phyloP scores from a whole-genome alignment of 1,140 invertebrate species.

The Drosophila quadrilineata region DNA sequence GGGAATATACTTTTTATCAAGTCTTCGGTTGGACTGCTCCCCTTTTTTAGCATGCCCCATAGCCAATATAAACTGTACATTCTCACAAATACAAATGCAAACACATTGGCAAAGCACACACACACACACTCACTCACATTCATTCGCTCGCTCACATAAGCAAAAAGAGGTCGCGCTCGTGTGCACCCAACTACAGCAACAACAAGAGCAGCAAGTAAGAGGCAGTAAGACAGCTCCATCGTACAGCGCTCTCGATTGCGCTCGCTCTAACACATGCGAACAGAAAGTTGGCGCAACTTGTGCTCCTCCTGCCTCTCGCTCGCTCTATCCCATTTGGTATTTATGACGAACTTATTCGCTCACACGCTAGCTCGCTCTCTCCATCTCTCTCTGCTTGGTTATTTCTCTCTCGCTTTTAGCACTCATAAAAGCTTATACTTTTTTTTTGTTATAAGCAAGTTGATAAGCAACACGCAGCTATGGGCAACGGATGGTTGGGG shows the following conservation, averaged over 20 bases:
- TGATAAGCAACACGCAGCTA: slow-evolving; percentile 40
- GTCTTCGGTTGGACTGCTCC: slow-evolving; percentile 13
- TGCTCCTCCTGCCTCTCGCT: slow-evolving; percentile 9
- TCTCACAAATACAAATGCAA: slow-evolving; percentile 7
- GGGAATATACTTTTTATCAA: slow-evolving; percentile 1
- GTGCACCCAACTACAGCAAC: slow-evolving; percentile 58
- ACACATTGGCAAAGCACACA: not conserved
- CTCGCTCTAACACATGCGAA: slow-evolving; percentile 71
- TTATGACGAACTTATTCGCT: slow-evolving; percentile 30
- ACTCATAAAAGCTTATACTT: slow-evolving; percentile 41
- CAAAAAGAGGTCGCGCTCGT: slow-evolving; percentile 76
- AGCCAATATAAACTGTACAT: slow-evolving; percentile 60
- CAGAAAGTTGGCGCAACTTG: slow-evolving; percentile 68
- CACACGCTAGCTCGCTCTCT: slow-evolving; percentile 40
- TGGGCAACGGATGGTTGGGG: not conserved
- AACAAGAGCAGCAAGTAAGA: slow-evolving; percentile 38
- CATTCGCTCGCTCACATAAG: slow-evolving; percentile 16
- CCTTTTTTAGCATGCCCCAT: slow-evolving; percentile 24
- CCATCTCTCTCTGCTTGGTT: slow-evolving; percentile 24
- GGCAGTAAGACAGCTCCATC: slow-evolving; percentile 39
- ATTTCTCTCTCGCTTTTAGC: slow-evolving; percentile 35
- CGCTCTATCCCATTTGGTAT: not conserved
- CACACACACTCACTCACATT: slow-evolving; percentile 3
- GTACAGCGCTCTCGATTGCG: slow-evolving; percentile 67
- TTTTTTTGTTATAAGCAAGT: slow-evolving; percentile 29